Conservation (phyloP, 1,140 invertebrate species). For the Megalopta genalis region DNA sequence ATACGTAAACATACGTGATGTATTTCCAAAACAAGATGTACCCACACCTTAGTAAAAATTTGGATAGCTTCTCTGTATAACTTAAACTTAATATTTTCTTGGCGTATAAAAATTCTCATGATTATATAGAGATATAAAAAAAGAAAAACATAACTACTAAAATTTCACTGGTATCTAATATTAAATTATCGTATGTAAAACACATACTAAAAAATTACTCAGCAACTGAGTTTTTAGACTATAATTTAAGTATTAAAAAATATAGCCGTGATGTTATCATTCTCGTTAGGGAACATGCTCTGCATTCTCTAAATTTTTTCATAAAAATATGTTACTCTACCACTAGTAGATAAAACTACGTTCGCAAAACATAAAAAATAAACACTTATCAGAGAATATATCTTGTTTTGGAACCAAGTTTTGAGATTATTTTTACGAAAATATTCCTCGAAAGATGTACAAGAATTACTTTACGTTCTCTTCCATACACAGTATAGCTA, state of each 20-base stretch:
- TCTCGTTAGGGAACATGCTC: background rate
- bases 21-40: conserved; percentile 61
- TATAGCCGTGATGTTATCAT: background rate
- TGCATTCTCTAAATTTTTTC: background rate
- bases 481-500: conserved; percentile 49
- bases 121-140: background rate
- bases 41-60: background rate
- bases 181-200: background rate
- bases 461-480: conserved; percentile 50
- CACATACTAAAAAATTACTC: background rate
- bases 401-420: conserved; percentile 57
- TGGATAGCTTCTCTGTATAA: background rate
- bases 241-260: conserved; percentile 17
- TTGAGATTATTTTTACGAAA: conserved; percentile 28
- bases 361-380: background rate
- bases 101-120: background rate
- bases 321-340: conserved; percentile 6
- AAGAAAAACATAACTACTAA: background rate
- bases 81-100: background rate
- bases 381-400: conserved; percentile 35
- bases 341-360: background rate
- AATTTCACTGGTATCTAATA: background rate
- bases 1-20: conserved; percentile 20
- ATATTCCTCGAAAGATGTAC: conserved; percentile 38
- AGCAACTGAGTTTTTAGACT: background rate